phyloP scores from a whole-genome alignment of 2,113 vertebrate species.

The Sinocyclocheilus maitianheensis region DNA sequence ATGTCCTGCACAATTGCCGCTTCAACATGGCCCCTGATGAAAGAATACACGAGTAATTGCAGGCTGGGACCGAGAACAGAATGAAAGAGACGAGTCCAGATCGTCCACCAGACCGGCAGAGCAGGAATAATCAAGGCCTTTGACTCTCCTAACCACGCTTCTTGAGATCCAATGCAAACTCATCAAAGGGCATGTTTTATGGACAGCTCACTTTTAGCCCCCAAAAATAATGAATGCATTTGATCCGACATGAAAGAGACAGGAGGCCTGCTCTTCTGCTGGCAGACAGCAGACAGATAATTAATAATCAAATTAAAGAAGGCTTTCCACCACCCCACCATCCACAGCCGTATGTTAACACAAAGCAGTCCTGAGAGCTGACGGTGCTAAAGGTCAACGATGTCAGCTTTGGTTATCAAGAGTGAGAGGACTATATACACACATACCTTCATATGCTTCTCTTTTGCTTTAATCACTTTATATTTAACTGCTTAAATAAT shows the following conservation, averaged over 20 bases:
- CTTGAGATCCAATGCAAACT: neutral
- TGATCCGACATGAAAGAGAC: conserved; percentile 23
- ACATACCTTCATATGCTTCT: neutral
- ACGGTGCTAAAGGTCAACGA: neutral
- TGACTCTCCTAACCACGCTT: neutral
- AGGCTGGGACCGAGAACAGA: neutral
- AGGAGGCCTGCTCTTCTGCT: neutral
- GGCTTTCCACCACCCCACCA: neutral
- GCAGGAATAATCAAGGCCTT: neutral
- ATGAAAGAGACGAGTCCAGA: neutral
- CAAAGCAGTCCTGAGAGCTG: neutral
- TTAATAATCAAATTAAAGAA: conserved; percentile 6
- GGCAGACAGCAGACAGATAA: neutral
- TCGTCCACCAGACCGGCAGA: neutral
- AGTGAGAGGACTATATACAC: neutral
- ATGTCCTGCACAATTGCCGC: neutral
- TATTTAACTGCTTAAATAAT: neutral
- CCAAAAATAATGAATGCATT: conserved; percentile 21
- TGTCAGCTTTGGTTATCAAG: neutral
- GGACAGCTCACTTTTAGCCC: neutral
- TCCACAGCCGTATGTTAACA: neutral
- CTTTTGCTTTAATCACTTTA: neutral
- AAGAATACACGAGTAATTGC: conserved; percentile 10
- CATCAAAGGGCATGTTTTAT: conserved; percentile 19
- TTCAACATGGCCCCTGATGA: neutral